Evolutionary conservation across 2,888 invertebrate species (phyloP).

Genomic region (Scelioninae gen. 2): DNA sequence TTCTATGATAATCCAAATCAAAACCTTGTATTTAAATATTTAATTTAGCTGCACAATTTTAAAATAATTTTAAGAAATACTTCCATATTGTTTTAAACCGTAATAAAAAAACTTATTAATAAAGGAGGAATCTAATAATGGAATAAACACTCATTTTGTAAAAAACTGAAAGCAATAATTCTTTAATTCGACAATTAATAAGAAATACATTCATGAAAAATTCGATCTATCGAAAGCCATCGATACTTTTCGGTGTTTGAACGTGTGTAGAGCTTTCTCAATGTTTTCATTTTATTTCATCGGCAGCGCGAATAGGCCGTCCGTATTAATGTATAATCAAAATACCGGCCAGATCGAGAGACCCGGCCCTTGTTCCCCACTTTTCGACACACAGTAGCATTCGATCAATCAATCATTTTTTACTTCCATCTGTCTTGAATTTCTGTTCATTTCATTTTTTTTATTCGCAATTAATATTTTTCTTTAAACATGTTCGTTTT

Average conservation of each 20-base stretch:
- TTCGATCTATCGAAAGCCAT: constrained; percentile 58
- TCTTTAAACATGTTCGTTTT: constrained; percentile 5
- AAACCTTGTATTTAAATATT: too few relatives aligned
- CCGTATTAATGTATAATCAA: constrained; percentile 65
- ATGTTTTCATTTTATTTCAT: constrained; percentile 25
- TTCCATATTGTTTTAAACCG: too few relatives aligned
- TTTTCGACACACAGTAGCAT: constrained; percentile 61
- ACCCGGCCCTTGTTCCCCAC: constrained; percentile 50
- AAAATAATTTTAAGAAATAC: too few relatives aligned
- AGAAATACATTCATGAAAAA: constrained; percentile 67
- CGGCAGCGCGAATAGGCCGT: constrained; percentile 57
- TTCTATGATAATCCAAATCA: too few relatives aligned
- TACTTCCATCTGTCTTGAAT: too few relatives aligned
- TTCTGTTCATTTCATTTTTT: background rate
- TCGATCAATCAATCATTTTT: constrained; percentile 25
- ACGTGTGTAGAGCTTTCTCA: constrained; percentile 60
- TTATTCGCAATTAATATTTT: background rate
- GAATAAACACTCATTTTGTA: constrained; percentile 7
- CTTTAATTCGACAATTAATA: constrained; percentile 69
- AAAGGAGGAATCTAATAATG: constrained; percentile 4
- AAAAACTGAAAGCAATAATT: constrained; percentile 72
- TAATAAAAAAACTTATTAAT: too few relatives aligned
- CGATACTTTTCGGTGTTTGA: constrained; percentile 51
- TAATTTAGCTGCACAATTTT: too few relatives aligned
- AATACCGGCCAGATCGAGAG: constrained; percentile 62